A percentile compares a stretch with the other conserved stretches of the same genome.
Evolutionary conservation across 2,113 vertebrate genomes (phyloP).

Genomic region (Irena cyanogastra): DNA sequence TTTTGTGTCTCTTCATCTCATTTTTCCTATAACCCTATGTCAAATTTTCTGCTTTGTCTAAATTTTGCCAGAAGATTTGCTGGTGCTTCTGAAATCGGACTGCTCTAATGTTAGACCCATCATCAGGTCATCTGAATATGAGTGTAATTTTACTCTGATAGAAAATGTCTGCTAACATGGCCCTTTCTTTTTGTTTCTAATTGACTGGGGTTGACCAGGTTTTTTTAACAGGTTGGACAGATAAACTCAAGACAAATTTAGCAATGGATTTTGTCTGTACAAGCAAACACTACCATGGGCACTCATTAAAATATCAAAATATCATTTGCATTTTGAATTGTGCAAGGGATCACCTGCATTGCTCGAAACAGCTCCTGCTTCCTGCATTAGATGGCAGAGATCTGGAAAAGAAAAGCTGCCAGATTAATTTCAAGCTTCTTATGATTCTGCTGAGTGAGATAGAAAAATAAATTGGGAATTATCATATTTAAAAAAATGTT

Average conservation of each 20-base stretch:
- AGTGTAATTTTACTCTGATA: neutral
- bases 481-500: neutral
- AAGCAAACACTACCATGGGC: neutral
- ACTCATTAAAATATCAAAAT: neutral
- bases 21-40: neutral
- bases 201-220: neutral
- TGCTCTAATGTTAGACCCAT: neutral
- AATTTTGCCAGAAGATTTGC: neutral
- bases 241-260: neutral
- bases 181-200: neutral
- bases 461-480: neutral
- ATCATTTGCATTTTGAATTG: neutral
- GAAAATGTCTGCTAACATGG: neutral
- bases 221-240: neutral
- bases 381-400: neutral
- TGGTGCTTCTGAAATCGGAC: neutral
- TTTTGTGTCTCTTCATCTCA: neutral
- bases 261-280: neutral
- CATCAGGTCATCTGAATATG: neutral
- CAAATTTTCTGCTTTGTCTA: neutral
- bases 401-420: neutral
- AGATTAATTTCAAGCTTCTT: neutral
- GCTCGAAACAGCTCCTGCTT: neutral
- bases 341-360: neutral
- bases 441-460: neutral